Evolutionary conservation across 2,113 vertebrate species (phyloP).

Genomic region (Aleadryas rufinucha): DNA sequence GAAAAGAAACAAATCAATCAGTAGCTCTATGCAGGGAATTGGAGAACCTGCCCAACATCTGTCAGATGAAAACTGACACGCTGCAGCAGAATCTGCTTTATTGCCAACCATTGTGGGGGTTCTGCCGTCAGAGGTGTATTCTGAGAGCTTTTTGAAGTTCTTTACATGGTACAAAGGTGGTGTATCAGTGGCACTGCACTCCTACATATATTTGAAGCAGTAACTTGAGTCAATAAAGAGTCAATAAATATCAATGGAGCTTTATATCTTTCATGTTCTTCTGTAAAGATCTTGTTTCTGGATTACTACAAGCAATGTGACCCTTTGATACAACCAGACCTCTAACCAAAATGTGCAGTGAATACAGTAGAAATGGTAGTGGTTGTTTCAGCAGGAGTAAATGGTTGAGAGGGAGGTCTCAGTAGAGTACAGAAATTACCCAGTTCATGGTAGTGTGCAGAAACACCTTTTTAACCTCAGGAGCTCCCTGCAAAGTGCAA

Average conservation of each 20-base stretch:
- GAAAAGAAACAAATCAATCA: constrained; percentile 54
- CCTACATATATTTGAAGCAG: neutral
- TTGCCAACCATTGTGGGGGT: neutral
- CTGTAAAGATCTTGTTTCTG: neutral
- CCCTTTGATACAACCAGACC: neutral
- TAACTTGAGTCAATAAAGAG: neutral
- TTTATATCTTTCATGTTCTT: neutral
- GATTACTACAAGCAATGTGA: neutral
- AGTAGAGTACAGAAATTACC: neutral
- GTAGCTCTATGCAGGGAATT: neutral
- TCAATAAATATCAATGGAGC: neutral
- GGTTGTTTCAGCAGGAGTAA: neutral
- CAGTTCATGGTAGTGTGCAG: fast-evolving
- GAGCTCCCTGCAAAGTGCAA: neutral
- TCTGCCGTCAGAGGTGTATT: neutral
- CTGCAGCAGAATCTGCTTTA: neutral
- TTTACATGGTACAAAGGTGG: neutral
- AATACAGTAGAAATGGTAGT: neutral
- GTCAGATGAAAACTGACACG: neutral
- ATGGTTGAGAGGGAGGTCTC: neutral
- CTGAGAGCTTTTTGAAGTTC: neutral
- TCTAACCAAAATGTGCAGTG: neutral
- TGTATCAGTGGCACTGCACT: neutral
- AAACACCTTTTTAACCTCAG: neutral
- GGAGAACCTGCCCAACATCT: constrained; percentile 1